A percentile compares a stretch with the other conserved stretches of the same genome.
These are phyloP conservation scores for Panagrolaimus sp. DNA, from an alignment of 1,140 invertebrate genomes.

Conservation along the genomic window DNA sequence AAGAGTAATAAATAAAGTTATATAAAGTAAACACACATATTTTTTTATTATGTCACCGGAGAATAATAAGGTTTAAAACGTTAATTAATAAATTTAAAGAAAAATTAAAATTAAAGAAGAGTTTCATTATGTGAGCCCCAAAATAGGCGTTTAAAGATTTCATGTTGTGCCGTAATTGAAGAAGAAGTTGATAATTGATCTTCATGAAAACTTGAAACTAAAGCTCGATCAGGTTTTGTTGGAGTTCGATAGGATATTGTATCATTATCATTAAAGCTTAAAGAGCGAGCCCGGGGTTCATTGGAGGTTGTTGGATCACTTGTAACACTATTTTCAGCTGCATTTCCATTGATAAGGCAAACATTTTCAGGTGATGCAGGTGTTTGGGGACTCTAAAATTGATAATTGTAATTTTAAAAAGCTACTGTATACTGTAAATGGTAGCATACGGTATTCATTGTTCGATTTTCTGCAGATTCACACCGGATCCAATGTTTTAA, in stretches of 20 bases:
- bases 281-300: neutral
- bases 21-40: too few relatives aligned
- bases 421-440: neutral
- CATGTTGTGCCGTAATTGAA: neutral
- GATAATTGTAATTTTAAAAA: conserved; percentile 8
- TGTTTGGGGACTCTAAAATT: conserved; percentile 15
- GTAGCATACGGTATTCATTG: neutral
- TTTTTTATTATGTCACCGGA: too few relatives aligned
- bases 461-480: conserved; percentile 2
- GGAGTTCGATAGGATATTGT: too few relatives aligned
- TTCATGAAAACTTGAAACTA: neutral
- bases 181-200: conserved; percentile 10
- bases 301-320: neutral
- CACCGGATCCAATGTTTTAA: conserved; percentile 4
- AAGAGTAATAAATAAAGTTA: too few relatives aligned
- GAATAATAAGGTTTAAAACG: too few relatives aligned
- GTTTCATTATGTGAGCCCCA: conserved; percentile 13
- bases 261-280: too few relatives aligned
- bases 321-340: neutral
- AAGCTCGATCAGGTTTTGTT: too few relatives aligned
- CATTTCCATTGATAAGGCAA: conserved; percentile 15
- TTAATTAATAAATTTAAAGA: too few relatives aligned
- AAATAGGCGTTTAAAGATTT: conserved; percentile 11
- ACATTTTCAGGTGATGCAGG: conserved; percentile 10
- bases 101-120: neutral